Base-by-base conservation (phyloP, 1,140 invertebrate species). In the Euura lappo region DNA sequence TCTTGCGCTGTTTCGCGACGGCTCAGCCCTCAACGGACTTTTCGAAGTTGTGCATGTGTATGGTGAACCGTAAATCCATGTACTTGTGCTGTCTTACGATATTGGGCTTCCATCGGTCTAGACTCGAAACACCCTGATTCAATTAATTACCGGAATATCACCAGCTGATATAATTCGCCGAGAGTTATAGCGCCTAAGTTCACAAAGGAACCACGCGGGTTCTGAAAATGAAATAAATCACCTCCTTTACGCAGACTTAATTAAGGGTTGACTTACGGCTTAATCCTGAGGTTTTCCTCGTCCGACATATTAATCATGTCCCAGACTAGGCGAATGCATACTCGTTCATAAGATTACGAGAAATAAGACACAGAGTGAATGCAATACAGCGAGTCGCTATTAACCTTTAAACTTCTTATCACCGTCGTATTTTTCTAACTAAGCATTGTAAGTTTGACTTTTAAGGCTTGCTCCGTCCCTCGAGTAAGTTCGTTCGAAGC, bases 91-190 rank as follows among this genome's bases (percentile, higher is more conserved):
- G 2, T n/a, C 8, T 8, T 60, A 6, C 6, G 51, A 60, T n/a
- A 6, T 4, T 60, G 51, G 3, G 51, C 51, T n/a, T n/a, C 3
- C 51, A 60, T 60, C 51, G 13, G 51, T 3, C 8, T n/a, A 60
- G 3, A 60, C 51, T 60, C 10, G 51, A 80, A 78, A 82, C 78
- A 83, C 83, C 79, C 70, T 81, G 82, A 86, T 86, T 84, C 84
- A 87, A 86, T 87, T 85, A 86, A 87, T 86, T 79, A 79, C 74
- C 74, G 72, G 78, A 80, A 77, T 84, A 87, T 85, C 83, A 79
- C 80, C 75, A 69, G 78, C 76, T 81, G 80, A 80, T 83, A 83
- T 80, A 78, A 67, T 65, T 77, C 75, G 70, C 71, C 68, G 72
- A 80, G 79, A 83, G 75, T 80, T 82, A 85, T 79, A 72, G 79